phyloP scores from a whole-genome alignment of 2,888 invertebrate species.

The Drosophila neoperkinsi region DNA sequence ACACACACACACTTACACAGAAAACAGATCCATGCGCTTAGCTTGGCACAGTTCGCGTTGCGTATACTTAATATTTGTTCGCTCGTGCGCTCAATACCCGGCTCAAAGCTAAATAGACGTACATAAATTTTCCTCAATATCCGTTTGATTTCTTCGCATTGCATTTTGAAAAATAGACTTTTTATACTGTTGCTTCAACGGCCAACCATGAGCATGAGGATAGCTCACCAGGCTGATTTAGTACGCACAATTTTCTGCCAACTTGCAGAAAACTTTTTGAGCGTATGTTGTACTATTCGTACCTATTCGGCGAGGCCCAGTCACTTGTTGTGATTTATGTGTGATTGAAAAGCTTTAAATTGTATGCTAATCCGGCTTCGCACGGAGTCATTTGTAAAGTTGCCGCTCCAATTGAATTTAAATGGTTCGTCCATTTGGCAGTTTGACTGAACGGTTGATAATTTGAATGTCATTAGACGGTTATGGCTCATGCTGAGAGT shows the following conservation, averaged over 20 bases:
- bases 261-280: constrained; percentile 27
- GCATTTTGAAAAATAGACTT: constrained; percentile 70
- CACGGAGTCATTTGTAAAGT: constrained; percentile 57
- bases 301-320: constrained; percentile 18
- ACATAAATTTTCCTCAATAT: constrained; percentile 71
- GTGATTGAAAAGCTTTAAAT: constrained; percentile 75
- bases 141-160: constrained; percentile 65
- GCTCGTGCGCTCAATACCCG: constrained; percentile 59
- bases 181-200: constrained; percentile 57
- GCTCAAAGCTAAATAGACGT: constrained; percentile 69
- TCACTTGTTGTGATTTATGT: constrained; percentile 65
- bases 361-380: constrained; percentile 66
- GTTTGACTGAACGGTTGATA: constrained; percentile 45
- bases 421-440: constrained; percentile 46
- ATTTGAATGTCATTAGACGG: constrained; percentile 56
- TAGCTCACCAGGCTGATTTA: constrained; percentile 56
- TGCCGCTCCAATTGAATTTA: constrained; percentile 34
- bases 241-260: constrained; percentile 65
- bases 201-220: neutral
- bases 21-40: constrained; percentile 32
- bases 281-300: constrained; percentile 9
- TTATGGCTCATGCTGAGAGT: constrained; percentile 9
- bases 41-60: constrained; percentile 34
- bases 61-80: constrained; percentile 73
- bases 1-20: constrained; percentile 12